Base-by-base conservation (phyloP, 2,888 invertebrate genomes). In the Tinea semifulvella region DNA sequence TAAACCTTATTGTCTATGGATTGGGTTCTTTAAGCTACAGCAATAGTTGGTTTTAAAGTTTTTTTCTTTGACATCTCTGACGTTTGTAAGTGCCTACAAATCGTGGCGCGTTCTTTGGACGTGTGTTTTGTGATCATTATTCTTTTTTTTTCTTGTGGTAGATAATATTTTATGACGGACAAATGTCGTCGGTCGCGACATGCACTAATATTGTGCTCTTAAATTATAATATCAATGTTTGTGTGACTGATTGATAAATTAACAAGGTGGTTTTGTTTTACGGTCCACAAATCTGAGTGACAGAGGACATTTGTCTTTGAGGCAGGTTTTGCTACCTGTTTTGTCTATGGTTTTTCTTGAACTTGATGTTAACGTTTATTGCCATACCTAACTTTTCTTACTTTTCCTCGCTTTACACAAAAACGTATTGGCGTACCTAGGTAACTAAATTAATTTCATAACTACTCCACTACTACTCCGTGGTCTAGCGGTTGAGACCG, bases 1-100 rank as follows among this genome's bases (percentile, higher is more conserved):
- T 46, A 48, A 48, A 47, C 55, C 51, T 45, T 57, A 52, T 57
- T 53, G 53, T 58, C 54, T 57, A 47, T 53, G 54, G 25, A 35
- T 38, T 31, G 39, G 19, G 39, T 40, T 26, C 39, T 43, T 28
- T 46, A 42, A 43, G 19, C 7, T 20, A n/a, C 22, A 27, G 18
- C n/a, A 13, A 35, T 11, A 44, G 31, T 42, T 28, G 42, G 44
- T 43, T n/a, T 45, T 47, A 26, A 27, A 22, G 28, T 48, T 47
- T 43, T 47, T 43, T 49, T 48, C 42, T 48, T 47, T 13, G 17
- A 18, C 19, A 13, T 18, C 18, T 28, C 31, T 43, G 43, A 43
- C 43, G 28, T 43, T 43, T 43, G 11, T 31, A 43, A 43, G 43
- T 28, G 28, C 31, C 28, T 28, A 43, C 43, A 43, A 43, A 43